Evolutionary conservation across 2,888 invertebrate species (phyloP).

Genomic region (Thelaira solivaga): DNA sequence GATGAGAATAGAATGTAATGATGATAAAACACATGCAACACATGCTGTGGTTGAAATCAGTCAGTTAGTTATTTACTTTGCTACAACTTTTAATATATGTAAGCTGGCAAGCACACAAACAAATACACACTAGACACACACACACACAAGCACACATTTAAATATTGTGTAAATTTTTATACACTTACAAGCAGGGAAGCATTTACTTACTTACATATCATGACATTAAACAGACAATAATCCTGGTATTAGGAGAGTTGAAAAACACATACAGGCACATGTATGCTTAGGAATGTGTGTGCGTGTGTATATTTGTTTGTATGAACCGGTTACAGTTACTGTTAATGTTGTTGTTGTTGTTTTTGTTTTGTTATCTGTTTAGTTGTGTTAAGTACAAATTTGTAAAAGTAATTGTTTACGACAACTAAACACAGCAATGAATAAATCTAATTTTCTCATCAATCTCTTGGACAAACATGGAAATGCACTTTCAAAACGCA

Average conservation of each 20-base stretch:
- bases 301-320: no score
- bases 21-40: constrained; percentile 58
- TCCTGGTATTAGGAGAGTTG: constrained; percentile 21
- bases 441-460: constrained; percentile 71
- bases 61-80: constrained; percentile 13
- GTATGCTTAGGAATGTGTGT: no score
- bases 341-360: background rate
- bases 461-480: constrained; percentile 73
- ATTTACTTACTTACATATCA: constrained; percentile 25
- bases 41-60: constrained; percentile 37
- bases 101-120: background rate
- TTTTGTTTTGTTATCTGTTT: constrained; percentile 23
- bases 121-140: background rate
- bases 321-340: constrained; percentile 3
- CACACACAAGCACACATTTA: background rate
- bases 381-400: constrained; percentile 61
- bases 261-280: no score
- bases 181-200: background rate
- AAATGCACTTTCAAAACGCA: constrained; percentile 76
- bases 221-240: constrained; percentile 44
- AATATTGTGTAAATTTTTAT: background rate
- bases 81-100: background rate
- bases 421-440: constrained; percentile 57
- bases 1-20: constrained; percentile 57
- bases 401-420: constrained; percentile 63